Conservation (phyloP, 2,113 vertebrate species). For the Crotalus tigris region DNA sequence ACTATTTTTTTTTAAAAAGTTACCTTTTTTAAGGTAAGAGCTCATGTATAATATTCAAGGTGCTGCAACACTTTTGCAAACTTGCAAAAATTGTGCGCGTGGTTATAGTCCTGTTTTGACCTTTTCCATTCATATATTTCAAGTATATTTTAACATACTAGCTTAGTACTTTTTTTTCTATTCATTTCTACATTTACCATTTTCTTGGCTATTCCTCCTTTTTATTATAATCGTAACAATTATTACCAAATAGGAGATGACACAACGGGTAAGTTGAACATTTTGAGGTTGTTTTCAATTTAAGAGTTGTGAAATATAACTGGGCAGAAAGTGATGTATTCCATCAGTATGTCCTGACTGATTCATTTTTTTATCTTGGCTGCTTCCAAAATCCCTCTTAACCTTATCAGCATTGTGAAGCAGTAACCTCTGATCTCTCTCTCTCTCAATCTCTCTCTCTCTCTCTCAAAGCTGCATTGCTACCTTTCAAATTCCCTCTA, state of each 20-base stretch:
- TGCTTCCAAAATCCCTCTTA: background rate
- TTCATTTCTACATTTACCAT: background rate
- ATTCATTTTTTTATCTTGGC: background rate
- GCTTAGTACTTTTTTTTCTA: background rate
- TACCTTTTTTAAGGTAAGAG: background rate
- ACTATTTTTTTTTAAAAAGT: background rate
- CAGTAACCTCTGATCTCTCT: background rate
- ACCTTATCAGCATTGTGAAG: background rate
- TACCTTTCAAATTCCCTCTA: background rate
- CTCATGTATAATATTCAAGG: background rate
- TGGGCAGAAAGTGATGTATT: background rate
- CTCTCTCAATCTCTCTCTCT: no score
- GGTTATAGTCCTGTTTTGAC: background rate
- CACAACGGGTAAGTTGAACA: background rate
- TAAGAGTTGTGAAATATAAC: background rate
- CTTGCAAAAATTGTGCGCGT: background rate
- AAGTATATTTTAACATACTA: background rate
- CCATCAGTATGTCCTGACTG: background rate
- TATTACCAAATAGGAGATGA: background rate
- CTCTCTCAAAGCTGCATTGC: background rate
- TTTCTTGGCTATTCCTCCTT: background rate
- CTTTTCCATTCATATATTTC: background rate
- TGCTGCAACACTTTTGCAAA: background rate
- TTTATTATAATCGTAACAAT: background rate
- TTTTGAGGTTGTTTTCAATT: background rate